phyloP scores from a whole-genome alignment of 2,888 invertebrate species.

The Ceratothoa steindachneri region DNA sequence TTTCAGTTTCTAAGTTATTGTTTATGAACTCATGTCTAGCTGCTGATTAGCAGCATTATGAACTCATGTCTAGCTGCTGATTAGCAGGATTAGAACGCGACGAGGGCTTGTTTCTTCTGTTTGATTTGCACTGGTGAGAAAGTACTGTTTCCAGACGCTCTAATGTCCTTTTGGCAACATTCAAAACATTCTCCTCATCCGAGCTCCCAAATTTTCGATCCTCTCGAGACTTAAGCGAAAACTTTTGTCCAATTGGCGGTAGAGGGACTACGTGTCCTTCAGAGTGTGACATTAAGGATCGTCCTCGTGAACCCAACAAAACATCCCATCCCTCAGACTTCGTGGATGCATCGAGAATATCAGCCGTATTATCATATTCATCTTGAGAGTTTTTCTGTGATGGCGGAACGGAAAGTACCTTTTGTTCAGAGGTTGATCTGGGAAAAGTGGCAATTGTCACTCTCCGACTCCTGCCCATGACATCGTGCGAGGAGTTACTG shows the following conservation, averaged over 20 bases:
- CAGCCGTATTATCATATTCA: background rate
- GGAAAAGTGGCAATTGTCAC: slow-evolving; percentile 13
- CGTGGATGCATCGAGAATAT: slow-evolving; percentile 8
- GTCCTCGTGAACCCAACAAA: slow-evolving; percentile 17
- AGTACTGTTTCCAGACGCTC: slow-evolving; percentile 43
- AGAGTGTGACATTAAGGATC: background rate
- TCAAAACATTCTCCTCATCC: slow-evolving; percentile 25
- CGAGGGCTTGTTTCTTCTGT: background rate
- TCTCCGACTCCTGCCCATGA: slow-evolving; percentile 8
- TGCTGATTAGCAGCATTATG: background rate
- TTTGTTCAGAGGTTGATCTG: slow-evolving; percentile 15
- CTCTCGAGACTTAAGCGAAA: background rate
- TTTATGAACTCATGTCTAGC: background rate
- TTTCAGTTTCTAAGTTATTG: too few relatives aligned
- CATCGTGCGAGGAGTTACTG: slow-evolving; percentile 19
- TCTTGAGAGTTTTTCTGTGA: background rate
- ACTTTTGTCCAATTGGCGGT: slow-evolving; percentile 34
- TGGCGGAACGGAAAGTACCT: background rate
- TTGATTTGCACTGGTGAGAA: slow-evolving; percentile 20
- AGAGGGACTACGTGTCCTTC: slow-evolving; percentile 42
- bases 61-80: background rate
- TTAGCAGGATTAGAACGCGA: background rate
- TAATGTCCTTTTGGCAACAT: slow-evolving; percentile 44
- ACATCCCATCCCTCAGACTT: slow-evolving; percentile 40
- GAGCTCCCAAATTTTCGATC: background rate